Percentiles rank a stretch among this genome's conserved stretches.
phyloP scores from a whole-genome alignment of 2,113 vertebrate species.

The Apodemus sylvaticus region DNA sequence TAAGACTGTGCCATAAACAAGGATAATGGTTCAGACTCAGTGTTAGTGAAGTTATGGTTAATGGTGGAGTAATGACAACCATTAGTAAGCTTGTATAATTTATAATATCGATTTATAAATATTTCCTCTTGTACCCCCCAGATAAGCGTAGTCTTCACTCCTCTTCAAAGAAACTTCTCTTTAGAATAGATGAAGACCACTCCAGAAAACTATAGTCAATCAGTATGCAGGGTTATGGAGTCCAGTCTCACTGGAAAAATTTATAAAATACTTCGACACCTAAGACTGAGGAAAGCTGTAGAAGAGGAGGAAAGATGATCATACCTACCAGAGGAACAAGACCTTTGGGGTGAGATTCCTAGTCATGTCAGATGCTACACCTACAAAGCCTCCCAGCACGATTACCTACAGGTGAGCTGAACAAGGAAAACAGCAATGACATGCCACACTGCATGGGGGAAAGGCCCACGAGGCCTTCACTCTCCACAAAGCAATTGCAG shows the following conservation, averaged over 20 bases:
- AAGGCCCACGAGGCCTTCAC: not conserved
- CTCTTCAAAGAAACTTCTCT: too few relatives aligned
- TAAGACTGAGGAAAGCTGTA: not conserved
- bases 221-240: too few relatives aligned
- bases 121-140: not conserved
- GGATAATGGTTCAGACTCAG: not conserved
- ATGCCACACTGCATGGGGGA: not conserved
- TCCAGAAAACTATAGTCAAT: not conserved
- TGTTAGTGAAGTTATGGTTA: not conserved
- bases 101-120: not conserved
- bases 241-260: too few relatives aligned
- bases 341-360: not conserved
- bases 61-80: not conserved
- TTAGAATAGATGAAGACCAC: not conserved
- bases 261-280: not conserved
- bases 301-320: not conserved
- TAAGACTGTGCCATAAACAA: not conserved
- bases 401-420: not conserved
- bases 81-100: not conserved
- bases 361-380: not conserved
- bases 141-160: not conserved
- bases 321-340: not conserved
- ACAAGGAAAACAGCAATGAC: too few relatives aligned
- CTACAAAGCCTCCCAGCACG: not conserved
- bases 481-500: not conserved